phyloP scores from a whole-genome alignment of 2,113 vertebrate species.

The Grammomys dolichurus region DNA sequence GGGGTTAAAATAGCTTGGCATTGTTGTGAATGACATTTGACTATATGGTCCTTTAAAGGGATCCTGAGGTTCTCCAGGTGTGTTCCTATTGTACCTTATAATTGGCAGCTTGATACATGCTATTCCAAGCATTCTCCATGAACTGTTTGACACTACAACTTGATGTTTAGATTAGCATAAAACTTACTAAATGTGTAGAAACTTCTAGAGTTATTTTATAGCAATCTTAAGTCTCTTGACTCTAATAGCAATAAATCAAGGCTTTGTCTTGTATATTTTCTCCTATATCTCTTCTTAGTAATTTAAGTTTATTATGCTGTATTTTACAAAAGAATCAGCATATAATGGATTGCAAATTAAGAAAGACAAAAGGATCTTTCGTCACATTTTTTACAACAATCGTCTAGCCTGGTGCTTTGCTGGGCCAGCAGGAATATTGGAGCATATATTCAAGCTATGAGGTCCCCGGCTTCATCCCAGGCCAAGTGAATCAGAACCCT shows the following conservation, averaged over 20 bases:
- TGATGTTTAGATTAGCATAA: background rate
- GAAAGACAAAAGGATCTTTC: background rate
- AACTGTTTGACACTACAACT: background rate
- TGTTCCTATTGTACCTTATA: background rate
- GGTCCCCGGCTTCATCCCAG: background rate
- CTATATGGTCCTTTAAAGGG: background rate
- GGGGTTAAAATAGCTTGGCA: background rate
- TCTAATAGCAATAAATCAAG: background rate
- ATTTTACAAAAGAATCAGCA: background rate
- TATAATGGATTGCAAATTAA: background rate
- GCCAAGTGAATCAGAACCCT: background rate
- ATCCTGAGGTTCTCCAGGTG: background rate
- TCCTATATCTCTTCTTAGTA: background rate
- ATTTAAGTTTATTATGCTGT: background rate
- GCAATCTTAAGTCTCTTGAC: background rate
- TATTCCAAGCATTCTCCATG: background rate
- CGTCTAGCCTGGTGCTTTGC: background rate
- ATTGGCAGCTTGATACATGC: background rate
- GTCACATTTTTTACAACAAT: background rate
- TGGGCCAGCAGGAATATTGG: background rate
- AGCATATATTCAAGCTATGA: background rate
- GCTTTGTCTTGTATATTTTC: background rate
- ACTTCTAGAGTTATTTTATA: background rate
- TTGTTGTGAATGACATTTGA: background rate
- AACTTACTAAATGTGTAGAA: conserved; percentile 10